A percentile compares a stretch with the other conserved stretches of the same genome.
Evolutionary conservation across 1,140 invertebrate genomes (phyloP).

Genomic region (Cotesia vestalis): DNA sequence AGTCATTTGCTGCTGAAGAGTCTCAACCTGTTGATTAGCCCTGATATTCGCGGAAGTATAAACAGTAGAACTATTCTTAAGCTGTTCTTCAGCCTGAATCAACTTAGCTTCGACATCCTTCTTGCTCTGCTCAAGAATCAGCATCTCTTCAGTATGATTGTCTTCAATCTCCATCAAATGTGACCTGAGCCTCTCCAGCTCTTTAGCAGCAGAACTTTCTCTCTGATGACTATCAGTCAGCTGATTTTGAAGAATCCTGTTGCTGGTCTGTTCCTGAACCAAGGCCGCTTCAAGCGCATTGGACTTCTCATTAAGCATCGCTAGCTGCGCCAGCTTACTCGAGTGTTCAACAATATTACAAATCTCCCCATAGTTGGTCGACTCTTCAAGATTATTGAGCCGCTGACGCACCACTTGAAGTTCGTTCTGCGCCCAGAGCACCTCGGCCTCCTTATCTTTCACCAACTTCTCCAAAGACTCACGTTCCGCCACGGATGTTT

Average conservation of each 20-base stretch:
- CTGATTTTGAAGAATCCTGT: slow-evolving; percentile 66
- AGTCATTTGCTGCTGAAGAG: slow-evolving; percentile 81
- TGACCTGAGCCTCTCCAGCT: slow-evolving; percentile 80
- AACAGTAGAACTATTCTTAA: slow-evolving; percentile 79
- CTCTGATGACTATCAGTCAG: slow-evolving; percentile 59
- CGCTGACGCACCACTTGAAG: slow-evolving; percentile 64
- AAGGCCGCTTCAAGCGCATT: slow-evolving; percentile 56
- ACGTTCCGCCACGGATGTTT: slow-evolving; percentile 51
- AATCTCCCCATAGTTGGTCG: slow-evolving; percentile 45
- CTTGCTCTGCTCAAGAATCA: slow-evolving; percentile 80
- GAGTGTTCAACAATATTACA: slow-evolving; percentile 53
- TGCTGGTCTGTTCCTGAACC: slow-evolving; percentile 61
- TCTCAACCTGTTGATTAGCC: slow-evolving; percentile 86
- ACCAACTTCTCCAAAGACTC: slow-evolving; percentile 48
- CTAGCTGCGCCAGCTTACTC: slow-evolving; percentile 41
- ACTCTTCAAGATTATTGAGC: slow-evolving; percentile 63
- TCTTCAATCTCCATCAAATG: slow-evolving; percentile 90
- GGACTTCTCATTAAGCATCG: slow-evolving; percentile 51
- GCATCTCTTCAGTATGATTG: slow-evolving; percentile 83
- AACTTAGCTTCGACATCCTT: slow-evolving; percentile 77
- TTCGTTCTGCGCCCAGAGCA: slow-evolving; percentile 68
- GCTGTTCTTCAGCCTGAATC: slow-evolving; percentile 78
- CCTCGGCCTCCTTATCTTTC: slow-evolving; percentile 62
- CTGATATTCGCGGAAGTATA: slow-evolving; percentile 85
- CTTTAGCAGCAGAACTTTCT: slow-evolving; percentile 69